These are phyloP conservation scores for Laterallus jamaicensis DNA, from an alignment of 2,113 vertebrate species.

Conservation along the genomic window DNA sequence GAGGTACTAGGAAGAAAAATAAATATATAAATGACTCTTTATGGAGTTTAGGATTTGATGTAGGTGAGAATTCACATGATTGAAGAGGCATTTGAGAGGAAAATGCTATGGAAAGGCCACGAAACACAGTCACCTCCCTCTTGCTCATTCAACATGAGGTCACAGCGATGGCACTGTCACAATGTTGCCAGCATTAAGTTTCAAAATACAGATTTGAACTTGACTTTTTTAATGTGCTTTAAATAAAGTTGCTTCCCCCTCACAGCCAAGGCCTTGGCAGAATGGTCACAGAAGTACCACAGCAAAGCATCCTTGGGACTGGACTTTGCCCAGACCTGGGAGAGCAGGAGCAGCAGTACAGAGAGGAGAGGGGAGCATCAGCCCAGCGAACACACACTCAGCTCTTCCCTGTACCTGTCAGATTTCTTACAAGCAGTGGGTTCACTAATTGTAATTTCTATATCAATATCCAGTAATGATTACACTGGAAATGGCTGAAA, in stretches of 20 bases:
- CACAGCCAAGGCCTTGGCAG: not conserved
- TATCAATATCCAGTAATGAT: constrained; percentile 1
- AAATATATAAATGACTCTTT: not conserved
- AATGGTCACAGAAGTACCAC: not conserved
- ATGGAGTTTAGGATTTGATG: not conserved
- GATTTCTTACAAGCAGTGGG: not conserved
- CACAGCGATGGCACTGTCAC: not conserved
- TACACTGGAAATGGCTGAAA: not conserved
- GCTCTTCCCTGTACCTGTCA: not conserved
- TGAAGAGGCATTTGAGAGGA: not conserved
- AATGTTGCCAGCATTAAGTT: too few relatives aligned
- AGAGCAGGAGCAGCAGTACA: not conserved
- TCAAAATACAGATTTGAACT: too few relatives aligned
- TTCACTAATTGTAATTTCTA: not conserved
- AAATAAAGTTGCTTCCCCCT: not conserved
- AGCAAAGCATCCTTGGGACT: not conserved
- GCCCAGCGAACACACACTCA: not conserved
- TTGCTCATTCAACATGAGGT: not conserved
- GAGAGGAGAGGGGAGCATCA: not conserved
- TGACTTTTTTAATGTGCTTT: too few relatives aligned
- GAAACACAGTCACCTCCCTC: not conserved
- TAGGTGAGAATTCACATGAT: not conserved
- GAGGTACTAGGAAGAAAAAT: not conserved
- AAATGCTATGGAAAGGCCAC: not conserved
- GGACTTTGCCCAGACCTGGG: not conserved